phyloP scores from a whole-genome alignment of 1,140 invertebrate species.

The Trichogramma pretiosum region DNA sequence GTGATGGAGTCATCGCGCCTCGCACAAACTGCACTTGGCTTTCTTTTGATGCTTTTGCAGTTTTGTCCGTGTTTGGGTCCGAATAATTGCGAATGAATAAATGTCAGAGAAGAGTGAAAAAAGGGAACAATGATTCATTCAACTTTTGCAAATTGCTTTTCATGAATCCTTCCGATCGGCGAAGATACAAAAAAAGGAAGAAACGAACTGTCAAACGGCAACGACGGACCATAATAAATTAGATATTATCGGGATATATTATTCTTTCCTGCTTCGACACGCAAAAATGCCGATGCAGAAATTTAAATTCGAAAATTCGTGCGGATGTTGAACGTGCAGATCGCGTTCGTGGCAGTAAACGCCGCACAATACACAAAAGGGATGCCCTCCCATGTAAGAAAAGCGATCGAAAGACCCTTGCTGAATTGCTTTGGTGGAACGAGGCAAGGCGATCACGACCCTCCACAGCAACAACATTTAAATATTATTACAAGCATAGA shows the following conservation, averaged over 20 bases:
- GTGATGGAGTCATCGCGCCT: constrained; percentile 9
- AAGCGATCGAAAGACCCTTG: no score
- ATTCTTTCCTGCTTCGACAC: background rate
- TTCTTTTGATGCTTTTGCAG: no score
- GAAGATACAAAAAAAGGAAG: constrained; percentile 3
- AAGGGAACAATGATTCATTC: background rate
- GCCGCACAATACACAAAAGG: no score
- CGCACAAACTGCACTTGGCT: no score
- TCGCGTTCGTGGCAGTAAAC: no score
- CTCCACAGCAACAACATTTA: constrained; percentile 31
- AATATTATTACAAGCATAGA: constrained; percentile 30
- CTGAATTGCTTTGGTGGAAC: no score
- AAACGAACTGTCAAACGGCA: constrained; percentile 4
- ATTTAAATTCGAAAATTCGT: constrained; percentile 14
- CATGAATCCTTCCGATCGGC: no score
- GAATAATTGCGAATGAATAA: constrained; percentile 1
- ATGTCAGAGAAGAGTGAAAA: background rate
- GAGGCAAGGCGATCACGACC: no score
- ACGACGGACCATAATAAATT: constrained; percentile 12
- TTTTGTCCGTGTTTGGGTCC: background rate
- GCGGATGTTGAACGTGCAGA: background rate
- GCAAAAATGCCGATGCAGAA: constrained; percentile 10
- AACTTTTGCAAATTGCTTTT: no score
- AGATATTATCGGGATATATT: constrained; percentile 17
- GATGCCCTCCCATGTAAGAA: no score